Evolutionary conservation across 2,888 invertebrate species (phyloP), one percentile per base, ranked within the genome.

Genomic region (Melinaea marsaeus): DNA sequence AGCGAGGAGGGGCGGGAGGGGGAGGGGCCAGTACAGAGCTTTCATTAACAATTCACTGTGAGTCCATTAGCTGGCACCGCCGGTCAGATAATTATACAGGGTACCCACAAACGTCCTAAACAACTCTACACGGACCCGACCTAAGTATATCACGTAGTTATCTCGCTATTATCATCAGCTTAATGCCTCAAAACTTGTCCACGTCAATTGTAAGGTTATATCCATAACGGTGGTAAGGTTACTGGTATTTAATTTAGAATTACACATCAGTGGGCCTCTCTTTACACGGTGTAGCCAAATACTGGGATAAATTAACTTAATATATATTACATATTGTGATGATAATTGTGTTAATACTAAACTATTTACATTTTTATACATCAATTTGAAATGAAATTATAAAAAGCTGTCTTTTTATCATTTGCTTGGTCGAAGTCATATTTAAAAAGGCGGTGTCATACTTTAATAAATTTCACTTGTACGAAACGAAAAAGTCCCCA

Each of bases 31-130:
- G 51, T 3, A 32, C 51, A 51, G 22, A 32, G 32, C 32, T 9
- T 46, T 45, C 33, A 35, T 64, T 58, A 48, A 55, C 57, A 58
- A 35, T 61, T 58, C 47, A 58, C 54, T 35, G 11, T 42, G 54
- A 63, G 46, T 55, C 60, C 57, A 60, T 60, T 63, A 55, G 55
- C 34, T 42, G 64, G 55, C 58, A 51, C 58, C 47, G 22, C 58
- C 61, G 64, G 60, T 61, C 61, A 58, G 48, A 61, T 58, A 64
- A 64, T 61, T 55, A 60, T 64, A 58, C 48, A 42, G 34, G 22
- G 54, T 42, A 42, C 33, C 56, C 55, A 42, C 63, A 57, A 60
- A 13, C 47, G 13, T 58, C 55, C 64, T 55, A 61, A 61, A 61
- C 61, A 61, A 58, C 48, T 32, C 55, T 3, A 32, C 33, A 48